A percentile compares a stretch with the other conserved stretches of the same genome.
Evolutionary conservation across 92 coral and sea anemone species (phyloP).

Genomic region (Epizoanthus illoricatus): DNA sequence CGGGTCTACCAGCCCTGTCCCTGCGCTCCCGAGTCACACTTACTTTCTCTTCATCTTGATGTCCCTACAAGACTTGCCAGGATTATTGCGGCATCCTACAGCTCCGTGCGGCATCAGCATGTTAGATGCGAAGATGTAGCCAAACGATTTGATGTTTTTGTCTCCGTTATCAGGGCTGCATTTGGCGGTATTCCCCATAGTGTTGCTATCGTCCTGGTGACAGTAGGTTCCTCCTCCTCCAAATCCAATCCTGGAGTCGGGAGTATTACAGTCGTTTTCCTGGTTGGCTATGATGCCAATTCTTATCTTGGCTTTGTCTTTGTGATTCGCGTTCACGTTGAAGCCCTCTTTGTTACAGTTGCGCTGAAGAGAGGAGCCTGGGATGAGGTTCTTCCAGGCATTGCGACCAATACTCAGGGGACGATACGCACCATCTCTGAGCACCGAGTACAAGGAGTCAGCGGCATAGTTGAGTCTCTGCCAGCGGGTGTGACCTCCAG

Average conservation of each 20-base stretch:
- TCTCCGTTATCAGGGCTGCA: constrained; percentile 20
- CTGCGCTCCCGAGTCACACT: neutral
- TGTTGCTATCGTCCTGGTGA: constrained; percentile 22
- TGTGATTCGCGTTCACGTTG: constrained; percentile 10
- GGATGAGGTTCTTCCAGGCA: constrained; percentile 7
- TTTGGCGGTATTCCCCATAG: constrained; percentile 32
- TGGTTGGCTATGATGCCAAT: constrained; percentile 23
- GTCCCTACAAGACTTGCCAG: constrained; percentile 44
- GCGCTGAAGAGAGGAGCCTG: constrained; percentile 18
- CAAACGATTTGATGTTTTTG: constrained; percentile 34
- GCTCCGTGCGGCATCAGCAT: neutral
- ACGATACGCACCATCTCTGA: constrained; percentile 15
- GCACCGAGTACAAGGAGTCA: constrained; percentile 7
- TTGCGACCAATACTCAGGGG: constrained; percentile 8
- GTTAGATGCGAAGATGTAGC: constrained; percentile 31
- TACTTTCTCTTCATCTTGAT: constrained; percentile 30
- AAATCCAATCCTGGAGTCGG: constrained; percentile 40
- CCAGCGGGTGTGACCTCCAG: neutral
- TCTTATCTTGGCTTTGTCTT: neutral
- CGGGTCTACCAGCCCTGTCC: too few species aligned
- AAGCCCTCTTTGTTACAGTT: constrained; percentile 28
- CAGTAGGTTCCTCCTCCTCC: constrained; percentile 19
- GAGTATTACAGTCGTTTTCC: constrained; percentile 10
- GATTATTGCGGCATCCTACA: constrained; percentile 30
- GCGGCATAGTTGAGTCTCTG: constrained; percentile 20